Evolutionary conservation across 1,140 invertebrate species (phyloP), one percentile per base, ranked within the genome.

Genomic region (Metopolophium dirhodum): DNA sequence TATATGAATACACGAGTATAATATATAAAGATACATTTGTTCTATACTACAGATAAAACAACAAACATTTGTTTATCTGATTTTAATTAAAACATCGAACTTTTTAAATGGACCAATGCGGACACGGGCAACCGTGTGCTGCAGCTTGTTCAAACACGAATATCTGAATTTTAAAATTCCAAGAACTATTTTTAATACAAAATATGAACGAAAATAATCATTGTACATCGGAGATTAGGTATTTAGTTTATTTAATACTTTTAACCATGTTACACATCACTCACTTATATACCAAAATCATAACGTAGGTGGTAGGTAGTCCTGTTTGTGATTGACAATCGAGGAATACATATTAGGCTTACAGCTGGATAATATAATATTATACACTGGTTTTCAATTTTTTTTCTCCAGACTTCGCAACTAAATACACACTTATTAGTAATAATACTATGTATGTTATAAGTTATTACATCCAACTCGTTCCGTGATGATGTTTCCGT

Each of bases 11-110:
- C 47, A 30, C 11, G 26, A 30, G 57, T 61, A 61, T 30, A 30
- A 30, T n/a, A n/a, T n/a, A 35, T 77, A 77, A 77, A 77, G 4
- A 77, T 77, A 77, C 14, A 68, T 86, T 86, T 47, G 14, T 26
- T 86, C 49, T 86, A n/a, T n/a, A 26, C 9, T 86, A 86, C 11
- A 26, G 3, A 7, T 86, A 47, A 86, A 86, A 86, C 41, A 86
- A 86, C 85, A 47, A 47, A 86, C 14, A 7, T 77, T 77, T 77
- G 47, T 86, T 86, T 49, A 86, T 86, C 45, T 47, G 14, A 47
- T 47, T 86, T 86, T 47, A 86, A 86, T 86, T 86, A 86, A 86
- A 47, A 86, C 30, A 47, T 41, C 30, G 85, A 49, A 47, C 45
- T 86, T 86, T 86, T 86, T 20, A n/a, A 47, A 47, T 47, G 45